phyloP scores from a whole-genome alignment of 2,113 vertebrate genomes.

The Leucosticte australis region DNA sequence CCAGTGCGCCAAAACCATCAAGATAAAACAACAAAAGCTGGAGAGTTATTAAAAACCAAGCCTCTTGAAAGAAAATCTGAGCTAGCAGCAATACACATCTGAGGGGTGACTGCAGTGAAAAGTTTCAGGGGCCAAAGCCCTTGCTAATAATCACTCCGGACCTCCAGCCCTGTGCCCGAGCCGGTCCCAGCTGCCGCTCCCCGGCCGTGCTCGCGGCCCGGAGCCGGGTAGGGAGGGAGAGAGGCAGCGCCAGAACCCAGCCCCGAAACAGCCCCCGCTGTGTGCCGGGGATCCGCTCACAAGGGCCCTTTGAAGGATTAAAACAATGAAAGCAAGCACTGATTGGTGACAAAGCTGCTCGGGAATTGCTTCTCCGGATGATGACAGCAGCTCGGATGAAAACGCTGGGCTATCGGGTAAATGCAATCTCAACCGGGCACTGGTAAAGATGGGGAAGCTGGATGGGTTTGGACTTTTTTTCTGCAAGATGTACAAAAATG shows the following conservation, averaged over 20 bases:
- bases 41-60: neutral
- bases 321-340: neutral
- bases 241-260: neutral
- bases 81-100: neutral
- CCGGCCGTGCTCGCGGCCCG: accelerated
- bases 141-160: neutral
- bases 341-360: neutral
- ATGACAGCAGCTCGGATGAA: neutral
- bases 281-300: neutral
- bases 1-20: accelerated
- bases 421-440: accelerated
- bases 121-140: neutral
- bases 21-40: neutral
- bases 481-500: neutral
- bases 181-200: accelerated
- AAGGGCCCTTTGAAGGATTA: neutral
- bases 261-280: accelerated
- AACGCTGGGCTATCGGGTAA: neutral
- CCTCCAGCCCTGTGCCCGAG: accelerated
- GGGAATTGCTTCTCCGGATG: neutral
- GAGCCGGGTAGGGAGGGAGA: neutral
- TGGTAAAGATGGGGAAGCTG: neutral
- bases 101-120: too few species aligned
- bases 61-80: neutral
- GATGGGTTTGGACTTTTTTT: neutral